Conservation (phyloP, 2,797 vertebrate species). For the Chaunax sp. region DNA sequence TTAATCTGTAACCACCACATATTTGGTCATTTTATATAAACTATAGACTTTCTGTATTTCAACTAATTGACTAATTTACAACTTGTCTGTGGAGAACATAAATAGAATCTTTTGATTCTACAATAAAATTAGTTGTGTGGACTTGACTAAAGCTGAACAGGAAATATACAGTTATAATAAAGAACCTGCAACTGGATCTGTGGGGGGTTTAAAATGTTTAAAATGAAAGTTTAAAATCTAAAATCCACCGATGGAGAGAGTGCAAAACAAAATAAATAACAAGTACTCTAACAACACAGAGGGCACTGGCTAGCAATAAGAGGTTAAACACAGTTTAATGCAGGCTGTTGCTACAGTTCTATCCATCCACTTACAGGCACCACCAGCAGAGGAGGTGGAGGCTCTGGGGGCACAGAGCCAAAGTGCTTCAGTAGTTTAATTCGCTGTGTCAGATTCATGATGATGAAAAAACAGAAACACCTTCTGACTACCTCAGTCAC, state of each 20-base stretch:
- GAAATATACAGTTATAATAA: not conserved
- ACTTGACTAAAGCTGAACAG: not conserved
- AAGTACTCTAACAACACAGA: not conserved
- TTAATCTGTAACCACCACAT: not conserved
- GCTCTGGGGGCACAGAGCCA: constrained; percentile 72
- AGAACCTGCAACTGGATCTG: not conserved
- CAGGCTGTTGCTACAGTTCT: not conserved
- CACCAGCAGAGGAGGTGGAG: constrained; percentile 69
- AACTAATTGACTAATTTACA: not conserved
- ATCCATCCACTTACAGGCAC: constrained; percentile 75
- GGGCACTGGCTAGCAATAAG: not conserved
- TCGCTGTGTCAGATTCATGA: constrained; percentile 76
- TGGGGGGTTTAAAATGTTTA: not conserved
- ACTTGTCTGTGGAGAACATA: not conserved
- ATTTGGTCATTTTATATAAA: not conserved
- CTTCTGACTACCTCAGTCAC: no score
- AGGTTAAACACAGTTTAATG: not conserved
- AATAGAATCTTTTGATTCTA: not conserved
- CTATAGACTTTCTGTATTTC: not conserved
- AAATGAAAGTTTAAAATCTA: no score
- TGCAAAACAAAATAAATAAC: not conserved
- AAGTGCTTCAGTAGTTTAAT: constrained; percentile 78
- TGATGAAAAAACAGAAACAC: constrained; percentile 3
- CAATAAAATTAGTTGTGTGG: not conserved
- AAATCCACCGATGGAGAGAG: no score